A percentile compares a stretch with the other conserved stretches of the same genome.
phyloP scores from a whole-genome alignment of 2,797 vertebrate species.

The Takifugu rubripes region DNA sequence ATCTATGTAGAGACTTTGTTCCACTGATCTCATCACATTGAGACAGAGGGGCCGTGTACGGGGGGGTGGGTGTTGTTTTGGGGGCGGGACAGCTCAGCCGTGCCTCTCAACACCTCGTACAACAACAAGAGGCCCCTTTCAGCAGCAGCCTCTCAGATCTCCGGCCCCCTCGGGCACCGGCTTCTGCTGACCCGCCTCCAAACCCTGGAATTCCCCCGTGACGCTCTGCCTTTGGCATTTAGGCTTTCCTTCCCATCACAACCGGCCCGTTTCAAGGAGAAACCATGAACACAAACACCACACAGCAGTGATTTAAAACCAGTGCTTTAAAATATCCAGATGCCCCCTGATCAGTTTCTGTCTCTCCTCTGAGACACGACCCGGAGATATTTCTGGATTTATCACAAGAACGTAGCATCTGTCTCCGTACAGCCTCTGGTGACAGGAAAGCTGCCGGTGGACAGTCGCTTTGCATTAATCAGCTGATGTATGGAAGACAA shows the following conservation, averaged over 20 bases:
- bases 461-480: constrained; percentile 18
- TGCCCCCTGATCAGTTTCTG: too few species aligned
- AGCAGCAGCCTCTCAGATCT: constrained; percentile 44
- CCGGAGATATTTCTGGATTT: too few species aligned
- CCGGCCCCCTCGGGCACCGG: constrained; percentile 26
- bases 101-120: constrained; percentile 59
- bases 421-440: constrained; percentile 23
- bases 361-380: too few species aligned
- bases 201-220: constrained; percentile 50
- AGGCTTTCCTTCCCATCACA: constrained; percentile 29
- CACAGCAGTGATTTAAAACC: neutral
- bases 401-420: neutral
- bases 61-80: constrained; percentile 13
- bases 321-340: neutral
- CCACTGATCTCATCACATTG: constrained; percentile 59
- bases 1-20: constrained; percentile 48
- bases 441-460: constrained; percentile 38
- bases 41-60: constrained; percentile 27
- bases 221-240: constrained; percentile 25
- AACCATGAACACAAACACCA: neutral
- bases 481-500: too few species aligned
- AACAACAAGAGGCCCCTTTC: constrained; percentile 66
- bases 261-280: constrained; percentile 21
- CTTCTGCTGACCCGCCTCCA: constrained; percentile 37
- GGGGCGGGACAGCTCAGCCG: constrained; percentile 37